Conservation (phyloP, 1,140 invertebrate genomes). For the Drosophila pandora region DNA sequence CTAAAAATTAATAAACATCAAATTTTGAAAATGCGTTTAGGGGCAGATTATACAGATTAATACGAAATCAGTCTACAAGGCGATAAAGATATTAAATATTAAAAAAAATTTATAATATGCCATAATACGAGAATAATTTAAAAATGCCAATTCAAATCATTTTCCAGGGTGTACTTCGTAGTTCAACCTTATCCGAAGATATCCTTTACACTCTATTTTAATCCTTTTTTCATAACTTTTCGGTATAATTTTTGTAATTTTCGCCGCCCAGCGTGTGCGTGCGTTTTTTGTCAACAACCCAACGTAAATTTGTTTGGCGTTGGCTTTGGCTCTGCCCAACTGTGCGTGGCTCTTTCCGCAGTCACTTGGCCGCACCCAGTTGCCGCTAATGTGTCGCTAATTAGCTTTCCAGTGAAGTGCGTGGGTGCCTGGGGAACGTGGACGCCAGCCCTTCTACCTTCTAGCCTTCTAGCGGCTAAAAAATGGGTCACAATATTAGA, state of each 20-base stretch:
- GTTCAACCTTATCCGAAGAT: no score
- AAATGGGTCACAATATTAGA: slow-evolving; percentile 43
- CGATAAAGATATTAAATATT: no score
- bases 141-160: no score
- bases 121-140: no score
- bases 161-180: no score
- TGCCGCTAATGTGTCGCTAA: slow-evolving; percentile 68
- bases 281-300: slow-evolving; percentile 20
- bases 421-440: slow-evolving; percentile 3
- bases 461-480: slow-evolving; percentile 1
- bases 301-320: slow-evolving; percentile 62
- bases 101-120: no score
- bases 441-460: neutral
- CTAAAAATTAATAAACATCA: no score
- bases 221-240: neutral
- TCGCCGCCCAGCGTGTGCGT: neutral
- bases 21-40: no score
- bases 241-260: neutral
- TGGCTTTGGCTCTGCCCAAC: slow-evolving; percentile 31
- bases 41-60: no score
- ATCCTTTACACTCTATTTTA: no score
- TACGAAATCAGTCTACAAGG: no score
- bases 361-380: slow-evolving; percentile 57
- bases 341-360: slow-evolving; percentile 47
- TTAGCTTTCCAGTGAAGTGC: slow-evolving; percentile 41